Evolutionary conservation across 2,797 vertebrate species (phyloP), one percentile per base, ranked within the genome.

Genomic region (Melanotaenia maccullochi): DNA sequence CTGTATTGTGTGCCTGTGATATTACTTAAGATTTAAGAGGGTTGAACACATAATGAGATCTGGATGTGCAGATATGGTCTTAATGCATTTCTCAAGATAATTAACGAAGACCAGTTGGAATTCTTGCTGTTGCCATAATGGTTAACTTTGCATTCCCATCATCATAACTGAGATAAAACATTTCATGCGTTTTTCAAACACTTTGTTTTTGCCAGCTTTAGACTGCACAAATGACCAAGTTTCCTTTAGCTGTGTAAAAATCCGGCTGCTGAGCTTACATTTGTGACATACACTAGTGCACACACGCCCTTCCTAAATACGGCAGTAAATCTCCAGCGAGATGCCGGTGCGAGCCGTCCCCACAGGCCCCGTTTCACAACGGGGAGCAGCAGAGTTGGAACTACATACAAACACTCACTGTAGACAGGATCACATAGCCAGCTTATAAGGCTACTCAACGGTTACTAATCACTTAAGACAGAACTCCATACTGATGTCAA

Each of bases 281-380:
- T 88, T 85, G 32, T 84, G 84, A 85, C 84, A 89, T 32, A 75
- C 72, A 82, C 82, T 86, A 74, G 70, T 22, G 33, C 64, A 62
- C 80, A 74, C 82, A 82, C 76, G 38, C 86, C 83, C 74, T 87
- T 84, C 87, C 93, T 90, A 93, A 94, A 94, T 92, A 91, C 82
- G 92, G 94, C 90, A 85, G 87, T 91, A 91, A 92, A 93, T 93
- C 85, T 89, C 88, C 61, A 65, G 84, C 59, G 86, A 85, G 90
- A 94, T 90, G 84, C 88, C 89, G 85, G 83, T 28, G 64, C 78
- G 87, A 82, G 83, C 90, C 83, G 86, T 86, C 85, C 87, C 90
- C 78, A 82, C 84, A 88, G 90, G 85, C 87, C 75, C 78, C 62
- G 78, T 82, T 91, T 85, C 84, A 89, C 85, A 91, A 92, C 85